Evolutionary conservation across 2,888 invertebrate species (phyloP), one percentile per base, ranked within the genome.

Genomic region (Leucoma salicis): DNA sequence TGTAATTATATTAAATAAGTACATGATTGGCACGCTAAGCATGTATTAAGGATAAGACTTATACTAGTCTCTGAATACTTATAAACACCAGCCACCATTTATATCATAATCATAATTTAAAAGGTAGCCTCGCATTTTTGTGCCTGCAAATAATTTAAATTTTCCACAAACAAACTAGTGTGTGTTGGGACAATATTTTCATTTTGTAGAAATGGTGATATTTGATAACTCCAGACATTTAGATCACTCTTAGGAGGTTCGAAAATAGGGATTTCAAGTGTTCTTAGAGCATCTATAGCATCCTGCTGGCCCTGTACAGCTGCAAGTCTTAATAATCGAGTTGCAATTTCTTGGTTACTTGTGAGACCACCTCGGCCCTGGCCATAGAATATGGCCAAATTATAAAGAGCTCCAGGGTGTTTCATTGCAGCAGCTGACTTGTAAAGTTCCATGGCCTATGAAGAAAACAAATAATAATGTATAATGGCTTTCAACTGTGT

Each of bases 351-450:
- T 4, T 74, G 64, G 63, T 93, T 88, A 10, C 81, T 70, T 4
- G 78, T 57, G 1, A 93, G 74, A 0, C 92, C 93, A 10, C 93
- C 93, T 49, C 91, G 78, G 0, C 93, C 94, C 64, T 93, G 92
- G 1, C 92, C 92, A 68, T 93, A 91, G 63, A 92, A 92, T 34
- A 94, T 89, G 2, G 93, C 94, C 37, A 95, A 85, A 68, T 94
- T 95, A 69, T 93, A 94, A 60, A 92, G 86, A 0, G 94, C 94
- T 48, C 91, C 90, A 1, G 92, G 86, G 65, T 94, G 94, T 24
- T 93, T 92, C 36, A 89, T 73, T 7, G 91, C 83, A 12, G 93
- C 92, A 28, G 94, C 94, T 42, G 90, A 79, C 47, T 86, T 82
- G 66, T 94, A 95, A 66, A 92, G 87, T 64, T 92, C 90, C 71